phyloP scores from a whole-genome alignment of 2,113 vertebrate genomes.

The Cryptomyrus ogoouensis region DNA sequence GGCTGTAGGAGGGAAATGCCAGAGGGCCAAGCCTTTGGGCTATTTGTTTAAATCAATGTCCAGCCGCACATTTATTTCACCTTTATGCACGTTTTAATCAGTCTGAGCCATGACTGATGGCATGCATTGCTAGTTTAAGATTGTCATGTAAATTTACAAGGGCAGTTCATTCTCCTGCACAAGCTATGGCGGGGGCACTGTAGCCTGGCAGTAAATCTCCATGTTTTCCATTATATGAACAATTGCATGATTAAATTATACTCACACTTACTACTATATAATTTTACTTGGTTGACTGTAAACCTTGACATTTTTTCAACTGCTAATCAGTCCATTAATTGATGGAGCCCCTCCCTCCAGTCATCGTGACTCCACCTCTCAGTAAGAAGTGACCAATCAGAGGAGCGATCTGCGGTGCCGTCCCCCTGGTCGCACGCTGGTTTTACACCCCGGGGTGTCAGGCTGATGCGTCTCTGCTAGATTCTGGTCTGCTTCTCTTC shows the following conservation, averaged over 20 bases:
- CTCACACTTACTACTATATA: background rate
- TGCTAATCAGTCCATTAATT: background rate
- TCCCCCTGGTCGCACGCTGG: background rate
- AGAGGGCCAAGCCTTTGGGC: background rate
- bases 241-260: background rate
- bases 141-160: slow-evolving; percentile 76
- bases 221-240: slow-evolving; percentile 8
- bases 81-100: slow-evolving; percentile 72
- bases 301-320: background rate
- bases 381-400: background rate
- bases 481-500: background rate
- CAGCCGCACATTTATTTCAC: slow-evolving; percentile 78
- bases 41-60: slow-evolving; percentile 83
- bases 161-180: slow-evolving; percentile 71
- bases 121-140: slow-evolving; percentile 75
- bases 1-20: background rate
- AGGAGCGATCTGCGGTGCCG: background rate
- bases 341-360: background rate
- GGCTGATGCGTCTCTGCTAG: background rate
- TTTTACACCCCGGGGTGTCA: background rate
- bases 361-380: background rate
- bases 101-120: slow-evolving; percentile 71
- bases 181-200: slow-evolving; percentile 64
- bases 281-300: background rate
- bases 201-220: slow-evolving; percentile 56